These are phyloP conservation scores for Myotis planiceps DNA, from an alignment of 2,797 vertebrate species.

Conservation along the genomic window DNA sequence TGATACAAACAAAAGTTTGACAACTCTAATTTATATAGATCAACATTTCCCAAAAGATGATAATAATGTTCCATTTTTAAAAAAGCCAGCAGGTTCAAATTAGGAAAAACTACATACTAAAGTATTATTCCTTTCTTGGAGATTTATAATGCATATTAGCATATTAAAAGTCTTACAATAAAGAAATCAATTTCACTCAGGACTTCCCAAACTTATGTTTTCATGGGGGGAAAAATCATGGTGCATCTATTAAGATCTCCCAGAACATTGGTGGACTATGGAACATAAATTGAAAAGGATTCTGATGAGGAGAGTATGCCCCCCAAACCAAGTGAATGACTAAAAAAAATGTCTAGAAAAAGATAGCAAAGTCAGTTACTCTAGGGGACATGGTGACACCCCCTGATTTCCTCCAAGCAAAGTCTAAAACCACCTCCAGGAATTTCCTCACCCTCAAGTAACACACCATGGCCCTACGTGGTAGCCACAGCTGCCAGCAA, in stretches of 20 bases:
- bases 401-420: background rate
- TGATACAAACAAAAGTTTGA: conserved; percentile 23
- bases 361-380: background rate
- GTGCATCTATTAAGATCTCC: background rate
- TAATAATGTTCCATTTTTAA: background rate
- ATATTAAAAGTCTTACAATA: conserved; percentile 6
- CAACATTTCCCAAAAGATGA: conserved; percentile 13
- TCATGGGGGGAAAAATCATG: background rate
- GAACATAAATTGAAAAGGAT: background rate
- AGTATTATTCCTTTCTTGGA: background rate
- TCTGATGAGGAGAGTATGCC: background rate
- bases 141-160: conserved; percentile 6
- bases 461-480: background rate
- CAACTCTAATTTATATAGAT: background rate
- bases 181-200: conserved; percentile 26
- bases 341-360: conserved; percentile 4
- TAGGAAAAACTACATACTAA: background rate
- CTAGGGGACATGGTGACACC: background rate
- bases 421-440: conserved; percentile 17
- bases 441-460: background rate
- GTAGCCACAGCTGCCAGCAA: background rate
- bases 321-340: background rate
- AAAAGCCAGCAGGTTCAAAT: background rate
- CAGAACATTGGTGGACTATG: background rate
- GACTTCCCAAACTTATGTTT: conserved; percentile 30